Evolutionary conservation across 2,113 vertebrate species (phyloP), one percentile per base, ranked within the genome.

Genomic region (Nettapus auritus): DNA sequence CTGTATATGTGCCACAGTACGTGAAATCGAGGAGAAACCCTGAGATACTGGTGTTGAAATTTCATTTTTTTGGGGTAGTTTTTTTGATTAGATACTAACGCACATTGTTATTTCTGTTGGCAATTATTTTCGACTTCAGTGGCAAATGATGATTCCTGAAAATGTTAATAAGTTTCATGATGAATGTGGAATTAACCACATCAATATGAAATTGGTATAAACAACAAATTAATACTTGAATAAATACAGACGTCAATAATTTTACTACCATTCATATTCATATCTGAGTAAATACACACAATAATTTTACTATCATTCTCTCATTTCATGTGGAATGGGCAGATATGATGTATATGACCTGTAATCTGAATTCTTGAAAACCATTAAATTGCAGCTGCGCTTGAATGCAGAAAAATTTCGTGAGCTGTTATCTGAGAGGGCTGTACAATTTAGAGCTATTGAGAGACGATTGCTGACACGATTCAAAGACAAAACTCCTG

Each of bases 401-500:
- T 86, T 99, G 96, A 99, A 98, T 92, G 98, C 98, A 75, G 98
- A 98, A 89, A 99, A 98, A 84, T 98, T 99, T 93, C 98, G 98
- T 97, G 98, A 99, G 63, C 98, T 99, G 22, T 98, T 99, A 52
- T 98, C 99, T 12, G 99, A 99, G 97, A 98, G 99, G 82, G 99
- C 99, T 2, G 96, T 99, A 50, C 99, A 99, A 64, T 99, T 99
- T 90, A 98, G 99, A 96, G 99, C 99, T 96, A 99, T 99, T 92
- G 99, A 99, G 81, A 98, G 99, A 20, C 98, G 99, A 36, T 97
- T 99, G 12, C 97, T 99, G 90, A 99, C 99, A 38, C 98, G 99
- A 56, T 99, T 99, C 96, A 99, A 99, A 96, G 99, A 99, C 97
- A 99, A 99, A 97, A 99, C 99, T 50, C 99, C 99, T 3, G 98